Base-by-base conservation (phyloP, 1,140 invertebrate species). In the Drosophila seguyi region DNA sequence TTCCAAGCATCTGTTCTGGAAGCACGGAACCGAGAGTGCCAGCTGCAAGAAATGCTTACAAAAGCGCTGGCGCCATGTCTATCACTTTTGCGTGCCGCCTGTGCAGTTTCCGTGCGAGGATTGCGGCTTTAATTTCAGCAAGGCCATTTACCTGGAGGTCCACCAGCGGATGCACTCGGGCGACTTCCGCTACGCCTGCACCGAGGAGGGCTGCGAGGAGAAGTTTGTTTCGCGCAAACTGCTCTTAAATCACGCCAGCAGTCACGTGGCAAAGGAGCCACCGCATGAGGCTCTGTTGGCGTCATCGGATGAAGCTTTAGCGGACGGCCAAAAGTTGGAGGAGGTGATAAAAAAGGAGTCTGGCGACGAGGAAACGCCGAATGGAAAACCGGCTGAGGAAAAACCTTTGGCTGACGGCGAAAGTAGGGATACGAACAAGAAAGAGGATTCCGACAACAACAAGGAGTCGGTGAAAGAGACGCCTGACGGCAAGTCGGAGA, bases 21-120 rank as follows among this genome's bases (percentile, higher is more conserved):
- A 98, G 91, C 97, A 98, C 92, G 97, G 97, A 14, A 97, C 97
- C 6, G 97, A 97, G 90, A 97, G 97, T 93, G 95, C 96, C 3
- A 92, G 96, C 6, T 98, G 97, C 91, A 97, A 97, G 92, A 95
- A 95, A 84, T 98, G 97, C 93, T 90, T 97, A 6, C 96, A 97
- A 75, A 97, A 97, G 86, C 97, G 97, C 78, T 98, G 97, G 97
- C 96, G 96, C 0, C 96, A 97, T 92, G 96, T 97, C 11, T 98
- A 97, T 93, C 97, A 98, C 87, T 98, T 97, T 88, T 98, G 97
- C 90, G 95, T 96, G 66, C 97, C 97, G 20, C 96, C 97, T 6
- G 93, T 94, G 16, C 93, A 94, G 29, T 97, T 97, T 92, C 93
- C 94, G 2, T 98, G 97, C 93, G 97, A 97, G 69, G 96, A 97